phyloP scores from a whole-genome alignment of 2,113 vertebrate genomes.

The Phyllostomus hastatus region DNA sequence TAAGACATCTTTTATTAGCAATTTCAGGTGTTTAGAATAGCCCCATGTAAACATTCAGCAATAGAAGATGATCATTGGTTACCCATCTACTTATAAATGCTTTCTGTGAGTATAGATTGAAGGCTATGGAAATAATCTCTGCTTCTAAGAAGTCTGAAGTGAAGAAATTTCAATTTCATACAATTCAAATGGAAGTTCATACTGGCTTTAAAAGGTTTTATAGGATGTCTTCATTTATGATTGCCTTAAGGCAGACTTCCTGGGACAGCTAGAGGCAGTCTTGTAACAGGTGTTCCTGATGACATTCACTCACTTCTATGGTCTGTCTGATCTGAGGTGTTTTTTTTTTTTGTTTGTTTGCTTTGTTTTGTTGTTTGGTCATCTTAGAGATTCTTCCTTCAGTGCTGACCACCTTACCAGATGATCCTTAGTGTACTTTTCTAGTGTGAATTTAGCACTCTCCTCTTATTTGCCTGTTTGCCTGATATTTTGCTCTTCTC shows the following conservation, averaged over 20 bases:
- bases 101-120: background rate
- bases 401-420: background rate
- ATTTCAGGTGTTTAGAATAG: background rate
- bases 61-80: background rate
- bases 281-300: background rate
- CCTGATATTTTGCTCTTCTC: background rate
- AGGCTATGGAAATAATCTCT: background rate
- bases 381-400: background rate
- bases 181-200: background rate
- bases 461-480: background rate
- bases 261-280: background rate
- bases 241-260: background rate
- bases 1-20: background rate
- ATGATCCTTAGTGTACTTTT: background rate
- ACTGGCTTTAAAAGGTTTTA: background rate
- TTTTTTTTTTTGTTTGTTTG: too few relatives aligned
- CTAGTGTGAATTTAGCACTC: background rate
- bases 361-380: background rate
- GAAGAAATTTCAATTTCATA: background rate
- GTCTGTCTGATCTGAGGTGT: background rate
- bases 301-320: background rate
- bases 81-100: background rate
- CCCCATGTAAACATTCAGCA: background rate
- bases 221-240: background rate
- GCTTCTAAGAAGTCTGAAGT: background rate